Base-by-base conservation (phyloP, 35 echinoderm and acorn worm genomes). In the Lytechinus pictus region DNA sequence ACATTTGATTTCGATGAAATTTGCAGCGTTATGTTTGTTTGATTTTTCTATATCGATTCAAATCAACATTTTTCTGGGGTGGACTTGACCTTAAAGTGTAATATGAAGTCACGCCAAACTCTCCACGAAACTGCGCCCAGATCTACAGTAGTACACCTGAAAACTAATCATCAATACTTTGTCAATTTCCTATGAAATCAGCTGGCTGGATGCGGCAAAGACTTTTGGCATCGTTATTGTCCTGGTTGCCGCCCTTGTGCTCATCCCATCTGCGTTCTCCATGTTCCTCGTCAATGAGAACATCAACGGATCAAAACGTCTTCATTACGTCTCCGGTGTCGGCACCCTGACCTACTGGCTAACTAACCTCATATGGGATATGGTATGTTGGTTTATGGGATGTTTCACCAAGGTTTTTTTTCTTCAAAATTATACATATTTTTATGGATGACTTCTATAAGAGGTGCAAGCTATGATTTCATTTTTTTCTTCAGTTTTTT, bases 251-350 rank as follows among this genome's bases (percentile, higher is more conserved):
- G 94, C 98, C 44, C 94, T 99, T 6, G 86, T 91, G 10, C 89
- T 98, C 92, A 94, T 98, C 86, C 97, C 97, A 0, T 87, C 97
- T 10, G 86, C 94, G 27, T 93, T 98, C 61, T 28, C 96, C 86
- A 97, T 95, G 56, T 95, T 97, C 86, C 61, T 99, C 57, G 96
- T 99, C 72, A 95, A 94, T 57, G 98, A 99, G 89, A 96, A 99
- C 86, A 54, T 94, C 54, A 97, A 97, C 61, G 95, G 98, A 91
- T 96, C 95, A 52, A 99, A 99, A 86, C 54, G 95, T 14, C 96
- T 97, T 9, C 98, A 99, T 61, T 95, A 96, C 95, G 94, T 99
- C 61, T 97, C 97, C 87, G 98, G 98, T 6, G 95, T 97, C 9
- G 92, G 95, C 19, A 94, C 94, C 8, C 52, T 86, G 8, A 19